These are phyloP conservation scores for Cylloceria caligata DNA, from an alignment of 2,888 invertebrate species.

Conservation along the genomic window DNA sequence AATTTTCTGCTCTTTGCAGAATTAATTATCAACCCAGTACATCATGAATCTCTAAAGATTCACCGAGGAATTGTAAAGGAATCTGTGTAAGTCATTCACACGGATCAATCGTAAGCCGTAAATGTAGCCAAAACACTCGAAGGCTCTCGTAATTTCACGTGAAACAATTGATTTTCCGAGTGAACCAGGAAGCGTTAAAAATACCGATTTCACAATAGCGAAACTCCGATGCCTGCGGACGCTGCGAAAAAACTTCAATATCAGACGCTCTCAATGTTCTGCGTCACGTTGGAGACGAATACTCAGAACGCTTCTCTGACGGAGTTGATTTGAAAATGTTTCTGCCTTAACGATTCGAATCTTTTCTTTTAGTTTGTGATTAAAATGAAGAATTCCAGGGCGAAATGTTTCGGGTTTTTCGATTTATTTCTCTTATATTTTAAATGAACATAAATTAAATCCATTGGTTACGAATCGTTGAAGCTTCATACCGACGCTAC, in stretches of 20 bases:
- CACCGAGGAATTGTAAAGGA: neutral
- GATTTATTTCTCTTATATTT: too few species aligned
- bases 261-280: neutral
- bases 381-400: neutral
- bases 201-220: constrained; percentile 47
- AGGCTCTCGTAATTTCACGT: neutral
- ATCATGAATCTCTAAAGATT: neutral
- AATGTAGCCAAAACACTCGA: neutral
- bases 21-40: neutral
- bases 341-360: neutral
- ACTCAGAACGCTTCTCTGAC: neutral
- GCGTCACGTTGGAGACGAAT: constrained; percentile 23
- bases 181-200: constrained; percentile 44
- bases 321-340: constrained; percentile 17
- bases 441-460: too few species aligned
- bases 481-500: too few species aligned
- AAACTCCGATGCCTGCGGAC: constrained; percentile 36
- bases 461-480: too few species aligned
- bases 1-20: neutral
- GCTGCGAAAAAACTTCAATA: constrained; percentile 44
- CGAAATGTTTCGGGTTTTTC: too few species aligned
- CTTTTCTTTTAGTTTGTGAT: neutral
- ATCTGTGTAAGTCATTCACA: neutral
- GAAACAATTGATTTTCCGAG: constrained; percentile 21
- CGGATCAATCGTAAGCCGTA: neutral